Percentiles rank a stretch among this genome's conserved stretches.
Evolutionary conservation across 2,888 invertebrate species (phyloP).

Genomic region (Mesorhabditis sp.): DNA sequence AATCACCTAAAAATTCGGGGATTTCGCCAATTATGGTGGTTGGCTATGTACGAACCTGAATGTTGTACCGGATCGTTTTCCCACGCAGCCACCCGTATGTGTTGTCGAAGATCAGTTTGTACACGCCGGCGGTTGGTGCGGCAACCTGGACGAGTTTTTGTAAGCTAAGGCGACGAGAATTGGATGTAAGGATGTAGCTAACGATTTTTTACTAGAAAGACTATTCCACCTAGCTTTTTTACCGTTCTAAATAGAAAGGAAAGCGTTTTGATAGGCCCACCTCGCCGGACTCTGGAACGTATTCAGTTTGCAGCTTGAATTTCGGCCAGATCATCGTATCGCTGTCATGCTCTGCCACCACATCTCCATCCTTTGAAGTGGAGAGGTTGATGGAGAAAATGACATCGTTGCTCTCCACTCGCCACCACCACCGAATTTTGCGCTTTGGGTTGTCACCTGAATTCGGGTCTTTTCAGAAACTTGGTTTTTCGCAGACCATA

Average conservation of each 20-base stretch:
- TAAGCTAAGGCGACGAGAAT: background rate
- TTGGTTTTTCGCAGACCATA: constrained; percentile 20
- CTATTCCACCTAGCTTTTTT: background rate
- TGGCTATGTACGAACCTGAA: constrained; percentile 13
- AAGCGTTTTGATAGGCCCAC: constrained; percentile 15
- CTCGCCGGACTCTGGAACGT: constrained; percentile 46
- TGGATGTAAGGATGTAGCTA: background rate
- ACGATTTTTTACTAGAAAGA: background rate
- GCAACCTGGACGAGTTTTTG: constrained; percentile 21
- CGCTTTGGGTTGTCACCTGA: constrained; percentile 24
- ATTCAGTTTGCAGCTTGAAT: constrained; percentile 49
- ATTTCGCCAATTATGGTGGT: too few relatives aligned
- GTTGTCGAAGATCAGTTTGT: constrained; percentile 52
- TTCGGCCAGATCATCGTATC: constrained; percentile 42
- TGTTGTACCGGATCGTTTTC: constrained; percentile 34
- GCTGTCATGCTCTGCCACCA: constrained; percentile 39
- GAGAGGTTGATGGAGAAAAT: constrained; percentile 30
- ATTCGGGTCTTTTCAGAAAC: background rate
- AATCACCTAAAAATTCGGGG: too few relatives aligned
- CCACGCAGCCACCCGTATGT: constrained; percentile 41
- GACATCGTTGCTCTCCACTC: constrained; percentile 36
- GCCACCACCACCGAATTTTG: constrained; percentile 48
- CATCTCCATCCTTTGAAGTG: constrained; percentile 19
- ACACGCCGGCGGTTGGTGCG: constrained; percentile 41
- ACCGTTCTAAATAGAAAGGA: background rate